Evolutionary conservation across 2,888 invertebrate species (phyloP).

Genomic region (Ypsolopha scabrella): DNA sequence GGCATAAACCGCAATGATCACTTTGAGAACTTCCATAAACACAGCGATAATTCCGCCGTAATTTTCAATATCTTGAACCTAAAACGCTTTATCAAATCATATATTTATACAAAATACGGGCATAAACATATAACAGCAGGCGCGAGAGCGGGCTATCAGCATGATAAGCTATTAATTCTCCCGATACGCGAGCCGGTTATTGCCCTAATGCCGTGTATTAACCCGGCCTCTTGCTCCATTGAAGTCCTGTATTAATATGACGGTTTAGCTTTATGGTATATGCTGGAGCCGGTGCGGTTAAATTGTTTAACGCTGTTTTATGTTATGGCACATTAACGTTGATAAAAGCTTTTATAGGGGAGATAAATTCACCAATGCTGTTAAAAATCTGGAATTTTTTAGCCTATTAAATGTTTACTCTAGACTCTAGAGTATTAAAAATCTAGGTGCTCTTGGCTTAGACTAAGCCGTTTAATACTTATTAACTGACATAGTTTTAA

Average conservation of each 20-base stretch:
- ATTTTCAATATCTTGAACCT: background rate
- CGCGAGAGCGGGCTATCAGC: conserved; percentile 33
- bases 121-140: conserved; percentile 1
- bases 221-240: background rate
- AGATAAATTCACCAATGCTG: no score
- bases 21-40: background rate
- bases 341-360: no score
- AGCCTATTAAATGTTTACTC: no score
- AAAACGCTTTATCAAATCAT: background rate
- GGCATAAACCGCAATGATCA: background rate
- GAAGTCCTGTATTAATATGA: background rate
- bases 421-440: no score
- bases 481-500: no score
- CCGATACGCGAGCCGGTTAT: conserved; percentile 35
- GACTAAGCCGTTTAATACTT: no score
- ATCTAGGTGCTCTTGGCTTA: no score
- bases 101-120: conserved; percentile 1
- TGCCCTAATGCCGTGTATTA: conserved; percentile 35
- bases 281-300: background rate
- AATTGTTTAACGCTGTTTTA: background rate
- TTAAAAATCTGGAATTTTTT: no score
- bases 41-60: no score
- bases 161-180: conserved; percentile 59
- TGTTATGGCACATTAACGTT: no score
- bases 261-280: background rate